Conservation (phyloP, 2,113 vertebrate genomes). For the Nanorana parkeri region DNA sequence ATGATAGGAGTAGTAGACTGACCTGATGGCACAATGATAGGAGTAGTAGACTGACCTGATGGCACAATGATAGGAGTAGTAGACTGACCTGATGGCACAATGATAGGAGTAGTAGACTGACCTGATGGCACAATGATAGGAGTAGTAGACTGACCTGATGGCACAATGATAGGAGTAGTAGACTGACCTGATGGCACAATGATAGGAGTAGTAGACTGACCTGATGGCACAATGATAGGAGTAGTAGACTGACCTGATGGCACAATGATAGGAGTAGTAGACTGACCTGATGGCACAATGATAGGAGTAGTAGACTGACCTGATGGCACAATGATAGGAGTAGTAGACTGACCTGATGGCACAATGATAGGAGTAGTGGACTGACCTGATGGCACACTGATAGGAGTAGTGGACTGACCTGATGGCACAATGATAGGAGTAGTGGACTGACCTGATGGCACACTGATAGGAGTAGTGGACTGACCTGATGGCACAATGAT, state of each 20-base stretch:
- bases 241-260: constrained; percentile 82
- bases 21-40: constrained; percentile 93
- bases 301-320: constrained; percentile 93
- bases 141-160: constrained; percentile 75
- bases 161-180: constrained; percentile 97
- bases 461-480: background rate
- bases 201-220: constrained; percentile 66
- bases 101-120: constrained; percentile 95
- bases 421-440: background rate
- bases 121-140: background rate
- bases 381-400: background rate
- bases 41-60: constrained; percentile 87
- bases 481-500: background rate
- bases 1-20: background rate
- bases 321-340: background rate
- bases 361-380: constrained; percentile 95
- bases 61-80: background rate
- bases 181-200: background rate
- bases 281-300: constrained; percentile 89
- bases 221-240: constrained; percentile 91
- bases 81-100: constrained; percentile 86
- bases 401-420: constrained; percentile 75
- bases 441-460: background rate
- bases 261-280: background rate
- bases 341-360: constrained; percentile 79